These are phyloP conservation scores for Chaetophractus vellerosus DNA, from an alignment of 2,797 vertebrate species.

Conservation along the genomic window DNA sequence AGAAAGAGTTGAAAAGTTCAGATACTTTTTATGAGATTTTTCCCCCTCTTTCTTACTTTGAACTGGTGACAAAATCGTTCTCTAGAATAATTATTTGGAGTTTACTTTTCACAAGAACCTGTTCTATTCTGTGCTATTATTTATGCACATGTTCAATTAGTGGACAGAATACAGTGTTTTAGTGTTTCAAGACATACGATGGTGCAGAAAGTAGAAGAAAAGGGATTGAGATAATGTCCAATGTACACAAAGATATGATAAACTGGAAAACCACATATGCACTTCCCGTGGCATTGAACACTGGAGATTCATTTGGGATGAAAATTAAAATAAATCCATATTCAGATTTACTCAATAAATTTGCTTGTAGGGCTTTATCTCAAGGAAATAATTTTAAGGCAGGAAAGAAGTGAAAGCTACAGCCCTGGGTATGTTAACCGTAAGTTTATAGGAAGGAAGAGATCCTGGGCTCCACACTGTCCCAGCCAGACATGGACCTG, in stretches of 20 bases:
- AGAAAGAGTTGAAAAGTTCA: slow-evolving; percentile 59
- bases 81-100: slow-evolving; percentile 22
- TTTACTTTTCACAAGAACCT: slow-evolving; percentile 20
- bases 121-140: not conserved
- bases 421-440: not conserved
- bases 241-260: not conserved
- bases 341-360: not conserved
- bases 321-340: not conserved
- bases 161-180: not conserved
- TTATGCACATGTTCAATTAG: not conserved
- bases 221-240: not conserved
- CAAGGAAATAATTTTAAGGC: not conserved
- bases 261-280: not conserved
- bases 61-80: slow-evolving; percentile 38
- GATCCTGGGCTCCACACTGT: not conserved
- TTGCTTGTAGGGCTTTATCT: not conserved
- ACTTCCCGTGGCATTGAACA: not conserved
- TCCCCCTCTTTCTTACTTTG: slow-evolving; percentile 49
- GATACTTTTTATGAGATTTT: slow-evolving; percentile 4
- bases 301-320: no score
- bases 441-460: not conserved
- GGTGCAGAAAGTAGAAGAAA: not conserved
- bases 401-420: not conserved
- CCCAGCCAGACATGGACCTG: not conserved
- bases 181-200: not conserved